phyloP scores from a whole-genome alignment of 2,113 vertebrate genomes.

The Oplegnathus fasciatus region DNA sequence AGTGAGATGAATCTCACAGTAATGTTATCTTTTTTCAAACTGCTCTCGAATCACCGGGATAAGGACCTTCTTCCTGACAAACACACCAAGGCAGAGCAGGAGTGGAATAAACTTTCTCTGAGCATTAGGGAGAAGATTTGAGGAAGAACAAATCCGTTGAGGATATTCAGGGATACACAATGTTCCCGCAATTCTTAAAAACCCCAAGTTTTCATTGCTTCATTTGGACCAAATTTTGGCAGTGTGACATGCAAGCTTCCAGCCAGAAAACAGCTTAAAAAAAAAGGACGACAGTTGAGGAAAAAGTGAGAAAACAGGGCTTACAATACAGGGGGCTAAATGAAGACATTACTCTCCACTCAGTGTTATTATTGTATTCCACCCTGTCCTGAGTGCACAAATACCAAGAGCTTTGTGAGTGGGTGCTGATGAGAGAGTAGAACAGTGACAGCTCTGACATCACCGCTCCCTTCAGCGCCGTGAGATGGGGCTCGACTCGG shows the following conservation, averaged over 20 bases:
- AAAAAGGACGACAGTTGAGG: neutral
- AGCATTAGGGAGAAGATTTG: neutral
- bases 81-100: neutral
- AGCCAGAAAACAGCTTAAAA: neutral
- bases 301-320: neutral
- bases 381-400: conserved; percentile 1
- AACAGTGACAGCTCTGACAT: conserved; percentile 69
- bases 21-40: neutral
- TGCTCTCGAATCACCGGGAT: neutral
- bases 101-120: neutral
- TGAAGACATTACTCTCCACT: conserved; percentile 22
- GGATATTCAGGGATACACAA: neutral
- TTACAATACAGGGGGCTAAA: neutral
- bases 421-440: conserved; percentile 49
- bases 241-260: neutral
- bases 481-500: conserved; percentile 47
- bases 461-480: conserved; percentile 29
- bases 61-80: neutral
- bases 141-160: neutral
- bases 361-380: conserved; percentile 31
- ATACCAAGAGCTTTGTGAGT: conserved; percentile 53
- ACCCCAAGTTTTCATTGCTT: neutral
- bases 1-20: neutral
- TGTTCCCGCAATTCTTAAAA: conserved; percentile 23
- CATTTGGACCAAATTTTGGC: neutral